A percentile compares a stretch with the other conserved stretches of the same genome.
Evolutionary conservation across 2,797 vertebrate genomes (phyloP).

Genomic region (Myotis planiceps): DNA sequence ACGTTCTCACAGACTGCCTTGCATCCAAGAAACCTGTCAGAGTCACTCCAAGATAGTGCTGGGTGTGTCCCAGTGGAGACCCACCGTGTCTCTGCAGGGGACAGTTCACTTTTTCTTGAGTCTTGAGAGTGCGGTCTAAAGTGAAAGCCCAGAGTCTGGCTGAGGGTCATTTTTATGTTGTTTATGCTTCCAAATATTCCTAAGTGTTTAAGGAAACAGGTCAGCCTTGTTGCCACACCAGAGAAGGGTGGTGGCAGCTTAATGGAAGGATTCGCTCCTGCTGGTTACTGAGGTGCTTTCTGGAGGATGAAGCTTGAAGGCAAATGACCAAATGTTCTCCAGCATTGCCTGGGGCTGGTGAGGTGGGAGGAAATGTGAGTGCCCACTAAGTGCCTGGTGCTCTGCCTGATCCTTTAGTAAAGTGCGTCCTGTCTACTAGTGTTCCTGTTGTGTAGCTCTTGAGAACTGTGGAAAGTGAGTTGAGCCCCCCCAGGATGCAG

Average conservation of each 20-base stretch:
- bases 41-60: neutral
- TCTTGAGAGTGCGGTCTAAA: neutral
- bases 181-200: neutral
- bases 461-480: neutral
- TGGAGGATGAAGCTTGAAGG: neutral
- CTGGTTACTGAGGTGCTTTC: neutral
- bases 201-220: neutral
- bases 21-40: neutral
- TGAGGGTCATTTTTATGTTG: neutral
- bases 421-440: too few species aligned
- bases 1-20: neutral
- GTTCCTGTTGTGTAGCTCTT: neutral
- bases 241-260: neutral
- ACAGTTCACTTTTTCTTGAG: neutral
- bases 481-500: neutral
- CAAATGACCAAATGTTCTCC: neutral
- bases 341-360: neutral
- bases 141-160: neutral
- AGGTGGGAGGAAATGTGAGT: neutral
- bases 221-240: neutral
- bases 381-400: neutral
- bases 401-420: fast-evolving
- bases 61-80: neutral
- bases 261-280: neutral
- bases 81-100: neutral